Evolutionary conservation across 2,113 vertebrate species (phyloP).

Genomic region (Chlamydotis undulata): DNA sequence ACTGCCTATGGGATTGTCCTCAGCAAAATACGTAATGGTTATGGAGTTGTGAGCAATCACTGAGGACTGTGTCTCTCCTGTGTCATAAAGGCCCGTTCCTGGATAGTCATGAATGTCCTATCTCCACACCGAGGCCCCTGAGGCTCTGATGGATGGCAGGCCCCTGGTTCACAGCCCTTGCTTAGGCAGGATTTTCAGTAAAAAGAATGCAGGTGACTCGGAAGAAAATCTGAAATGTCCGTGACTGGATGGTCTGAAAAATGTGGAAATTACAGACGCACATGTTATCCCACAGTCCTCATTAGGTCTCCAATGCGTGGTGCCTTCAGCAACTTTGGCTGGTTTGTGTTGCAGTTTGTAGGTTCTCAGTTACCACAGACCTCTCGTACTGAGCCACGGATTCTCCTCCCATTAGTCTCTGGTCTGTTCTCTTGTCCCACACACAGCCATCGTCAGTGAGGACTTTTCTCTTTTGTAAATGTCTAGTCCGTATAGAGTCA

Average conservation of each 20-base stretch:
- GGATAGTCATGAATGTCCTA: not conserved
- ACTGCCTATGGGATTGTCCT: not conserved
- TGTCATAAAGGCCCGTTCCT: not conserved
- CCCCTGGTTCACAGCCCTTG: not conserved
- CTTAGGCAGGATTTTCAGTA: not conserved
- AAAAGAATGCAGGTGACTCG: not conserved
- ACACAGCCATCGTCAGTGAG: not conserved
- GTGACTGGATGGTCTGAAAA: not conserved
- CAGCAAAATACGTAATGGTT: not conserved
- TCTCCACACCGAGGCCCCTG: not conserved
- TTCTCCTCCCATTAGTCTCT: not conserved
- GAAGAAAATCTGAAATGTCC: not conserved
- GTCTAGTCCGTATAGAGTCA: too few relatives aligned
- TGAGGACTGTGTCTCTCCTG: not conserved
- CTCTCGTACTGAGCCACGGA: not conserved
- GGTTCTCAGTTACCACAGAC: not conserved
- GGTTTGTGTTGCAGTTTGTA: not conserved
- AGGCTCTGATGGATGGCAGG: not conserved
- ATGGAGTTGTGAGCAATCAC: not conserved
- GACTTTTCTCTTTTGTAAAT: not conserved
- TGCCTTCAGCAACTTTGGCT: not conserved
- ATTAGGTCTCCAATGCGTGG: rapidly evolving
- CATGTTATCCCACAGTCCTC: not conserved
- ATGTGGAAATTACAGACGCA: not conserved
- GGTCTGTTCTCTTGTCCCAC: not conserved